Evolutionary conservation across 2,888 invertebrate genomes (phyloP).

Genomic region (Spisula subtruncata): DNA sequence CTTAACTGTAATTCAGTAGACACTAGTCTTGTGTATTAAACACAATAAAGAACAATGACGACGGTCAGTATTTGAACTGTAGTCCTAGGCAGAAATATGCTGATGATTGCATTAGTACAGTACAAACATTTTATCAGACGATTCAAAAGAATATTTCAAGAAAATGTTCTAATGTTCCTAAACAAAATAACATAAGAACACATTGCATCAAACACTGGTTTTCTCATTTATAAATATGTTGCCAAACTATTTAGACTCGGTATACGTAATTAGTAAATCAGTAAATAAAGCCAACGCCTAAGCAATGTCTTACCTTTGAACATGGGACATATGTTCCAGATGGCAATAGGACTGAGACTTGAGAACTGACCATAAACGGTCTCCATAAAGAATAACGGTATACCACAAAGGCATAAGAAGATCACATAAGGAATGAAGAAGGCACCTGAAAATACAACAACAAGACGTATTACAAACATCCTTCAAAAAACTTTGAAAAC

Average conservation of each 20-base stretch:
- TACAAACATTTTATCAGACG: too few relatives aligned
- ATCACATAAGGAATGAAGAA: conserved; percentile 90
- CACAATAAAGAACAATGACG: too few relatives aligned
- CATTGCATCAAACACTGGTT: background rate
- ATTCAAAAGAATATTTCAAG: too few relatives aligned
- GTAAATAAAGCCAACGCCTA: background rate
- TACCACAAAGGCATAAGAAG: conserved; percentile 90
- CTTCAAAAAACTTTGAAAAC: too few relatives aligned
- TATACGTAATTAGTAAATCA: background rate
- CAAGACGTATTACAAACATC: background rate
- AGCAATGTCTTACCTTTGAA: conserved; percentile 89
- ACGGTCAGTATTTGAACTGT: too few relatives aligned
- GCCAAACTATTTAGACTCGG: background rate
- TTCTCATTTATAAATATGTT: too few relatives aligned
- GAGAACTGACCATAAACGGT: conserved; percentile 90
- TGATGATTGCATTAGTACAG: too few relatives aligned
- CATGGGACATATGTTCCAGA: conserved; percentile 90
- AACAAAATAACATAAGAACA: background rate
- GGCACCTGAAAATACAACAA: conserved; percentile 89
- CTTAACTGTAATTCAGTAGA: too few relatives aligned
- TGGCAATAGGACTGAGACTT: conserved; percentile 90
- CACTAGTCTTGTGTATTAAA: too few relatives aligned
- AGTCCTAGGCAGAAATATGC: too few relatives aligned
- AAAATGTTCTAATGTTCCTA: background rate
- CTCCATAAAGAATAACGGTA: conserved; percentile 91